A percentile compares a stretch with the other conserved stretches of the same genome.
Evolutionary conservation across 2,888 invertebrate genomes (phyloP).

Genomic region (Rhingia campestris): DNA sequence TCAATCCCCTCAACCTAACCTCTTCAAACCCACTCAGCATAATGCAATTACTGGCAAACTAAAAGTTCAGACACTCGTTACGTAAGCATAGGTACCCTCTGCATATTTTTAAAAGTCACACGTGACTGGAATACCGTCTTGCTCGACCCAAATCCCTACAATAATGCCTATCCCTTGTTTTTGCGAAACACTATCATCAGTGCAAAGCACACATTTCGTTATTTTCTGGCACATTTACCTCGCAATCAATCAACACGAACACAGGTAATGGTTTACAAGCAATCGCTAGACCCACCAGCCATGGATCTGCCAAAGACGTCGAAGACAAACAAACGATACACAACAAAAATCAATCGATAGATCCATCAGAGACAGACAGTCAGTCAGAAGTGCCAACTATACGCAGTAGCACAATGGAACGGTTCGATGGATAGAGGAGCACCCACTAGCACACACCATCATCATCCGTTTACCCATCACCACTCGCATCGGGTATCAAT

Average conservation of each 20-base stretch:
- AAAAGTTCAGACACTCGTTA: background rate
- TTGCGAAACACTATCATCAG: background rate
- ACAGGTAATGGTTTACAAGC: background rate
- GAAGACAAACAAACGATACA: slow-evolving; percentile 21
- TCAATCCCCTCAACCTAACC: too few relatives aligned
- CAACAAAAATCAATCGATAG: slow-evolving; percentile 7
- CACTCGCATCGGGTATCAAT: slow-evolving; percentile 42
- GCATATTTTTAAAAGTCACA: background rate
- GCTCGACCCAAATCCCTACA: background rate
- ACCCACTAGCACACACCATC: slow-evolving; percentile 26
- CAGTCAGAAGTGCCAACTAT: slow-evolving; percentile 20
- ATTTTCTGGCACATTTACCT: slow-evolving; percentile 10
- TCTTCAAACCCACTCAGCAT: background rate
- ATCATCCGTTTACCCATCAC: slow-evolving; percentile 12
- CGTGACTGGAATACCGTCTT: background rate
- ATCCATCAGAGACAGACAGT: slow-evolving; percentile 25
- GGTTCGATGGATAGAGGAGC: slow-evolving; percentile 27
- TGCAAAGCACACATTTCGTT: background rate
- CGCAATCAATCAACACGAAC: slow-evolving; percentile 13
- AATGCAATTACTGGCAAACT: too few relatives aligned
- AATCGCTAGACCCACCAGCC: slow-evolving; percentile 1
- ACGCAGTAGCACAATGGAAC: slow-evolving; percentile 32
- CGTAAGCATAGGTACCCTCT: too few relatives aligned
- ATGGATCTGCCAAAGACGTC: slow-evolving; percentile 1
- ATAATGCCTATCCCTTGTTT: slow-evolving; percentile 9